Evolutionary conservation across 2,797 vertebrate species (phyloP), one percentile per base, ranked within the genome.

Genomic region (Sebastiscus tertius): DNA sequence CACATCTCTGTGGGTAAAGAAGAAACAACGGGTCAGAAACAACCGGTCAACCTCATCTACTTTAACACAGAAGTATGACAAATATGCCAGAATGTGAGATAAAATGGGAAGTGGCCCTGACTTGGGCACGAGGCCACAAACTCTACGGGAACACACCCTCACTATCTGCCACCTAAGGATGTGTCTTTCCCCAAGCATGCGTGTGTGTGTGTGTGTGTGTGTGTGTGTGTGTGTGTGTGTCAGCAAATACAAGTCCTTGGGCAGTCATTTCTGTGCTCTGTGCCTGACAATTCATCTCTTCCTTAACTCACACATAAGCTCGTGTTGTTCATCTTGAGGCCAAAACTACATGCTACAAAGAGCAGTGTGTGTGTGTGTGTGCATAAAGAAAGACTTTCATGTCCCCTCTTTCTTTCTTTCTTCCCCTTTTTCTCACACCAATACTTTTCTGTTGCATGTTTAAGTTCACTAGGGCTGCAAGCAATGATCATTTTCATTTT

Each of bases 1-100:
- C 98, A 92, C 97, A 99, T 96, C 98, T 98, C 98, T 99, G 96
- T 42, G 92, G 91, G 83, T 63, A 75, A 74, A 92, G 20, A 78
- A 27, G 74, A 77, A 73, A 80, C 39, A 65, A 46, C 29, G 10
- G 52, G 80, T 92, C 65, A 86, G 67, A 70, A 71, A 80, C 54
- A 52, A 71, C 26, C 22, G 54, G 65, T 72, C 74, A 54, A 72
- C 33, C 26, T 68, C 14, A 49, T 77, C 71, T 46, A 26, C 39
- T 67, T 10, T 3, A 82, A 74, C n/a, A 59, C 69, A 27, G 11
- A 73, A 12, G 24, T 59, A 72, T 63, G 77, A 72, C 64, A 82
- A 73, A 78, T 42, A 80, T 78, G 61, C 22, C 16, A 54, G 20
- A n/a, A 3, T 27, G 64, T 24, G 56, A 72, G 69, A 73, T 33